phyloP scores from a whole-genome alignment of 2,797 vertebrate genomes.

The Amblyraja radiata region DNA sequence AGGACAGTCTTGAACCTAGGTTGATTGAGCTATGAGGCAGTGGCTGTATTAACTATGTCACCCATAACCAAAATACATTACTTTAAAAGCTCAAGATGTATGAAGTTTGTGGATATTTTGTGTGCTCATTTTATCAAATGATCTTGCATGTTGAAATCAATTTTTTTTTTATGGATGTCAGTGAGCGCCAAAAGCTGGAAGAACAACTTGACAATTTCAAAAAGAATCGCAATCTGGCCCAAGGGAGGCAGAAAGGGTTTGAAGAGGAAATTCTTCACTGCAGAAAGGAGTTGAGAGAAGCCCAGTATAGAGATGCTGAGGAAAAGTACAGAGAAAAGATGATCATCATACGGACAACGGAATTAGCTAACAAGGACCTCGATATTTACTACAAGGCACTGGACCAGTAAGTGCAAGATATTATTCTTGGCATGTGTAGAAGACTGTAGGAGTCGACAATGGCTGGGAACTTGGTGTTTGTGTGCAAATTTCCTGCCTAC shows the following conservation, averaged over 20 bases:
- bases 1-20: too few relatives aligned
- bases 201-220: constrained; percentile 77
- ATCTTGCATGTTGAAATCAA: neutral
- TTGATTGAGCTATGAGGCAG: too few relatives aligned
- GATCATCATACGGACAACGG: constrained; percentile 90
- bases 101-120: neutral
- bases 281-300: constrained; percentile 80
- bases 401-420: constrained; percentile 74
- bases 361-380: constrained; percentile 88
- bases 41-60: too few relatives aligned
- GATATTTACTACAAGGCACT: constrained; percentile 94
- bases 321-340: constrained; percentile 83
- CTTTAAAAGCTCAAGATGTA: neutral
- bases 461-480: too few relatives aligned
- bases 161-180: constrained; percentile 47
- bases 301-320: constrained; percentile 82
- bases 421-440: too few relatives aligned
- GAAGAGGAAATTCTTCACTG: constrained; percentile 85
- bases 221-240: constrained; percentile 73
- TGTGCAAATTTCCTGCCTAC: too few relatives aligned
- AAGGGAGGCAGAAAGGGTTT: constrained; percentile 86
- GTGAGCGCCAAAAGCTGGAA: constrained; percentile 71
- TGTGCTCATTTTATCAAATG: neutral
- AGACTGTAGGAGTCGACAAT: too few relatives aligned
- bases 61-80: too few relatives aligned